Percentiles rank a stretch among this genome's conserved stretches.
These are phyloP conservation scores for Eidolon helvum DNA, from an alignment of 2,113 vertebrate genomes.

Conservation along the genomic window DNA sequence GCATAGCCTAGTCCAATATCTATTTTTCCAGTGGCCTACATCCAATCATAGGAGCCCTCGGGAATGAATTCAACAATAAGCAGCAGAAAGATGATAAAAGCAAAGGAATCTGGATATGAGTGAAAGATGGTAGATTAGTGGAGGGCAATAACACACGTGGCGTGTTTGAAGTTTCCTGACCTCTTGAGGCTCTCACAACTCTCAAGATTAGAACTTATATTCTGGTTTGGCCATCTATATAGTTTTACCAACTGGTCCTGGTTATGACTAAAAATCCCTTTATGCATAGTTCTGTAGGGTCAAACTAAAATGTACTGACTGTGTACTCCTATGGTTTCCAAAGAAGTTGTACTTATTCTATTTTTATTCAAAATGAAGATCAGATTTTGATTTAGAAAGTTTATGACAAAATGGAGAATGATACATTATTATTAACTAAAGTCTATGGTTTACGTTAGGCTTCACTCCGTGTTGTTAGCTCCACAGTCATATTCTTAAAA, in stretches of 20 bases:
- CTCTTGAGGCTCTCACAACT: neutral
- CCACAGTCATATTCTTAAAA: neutral
- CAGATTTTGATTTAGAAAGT: neutral
- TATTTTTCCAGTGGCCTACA: neutral
- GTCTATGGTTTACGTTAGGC: too few relatives aligned
- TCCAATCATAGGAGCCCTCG: neutral
- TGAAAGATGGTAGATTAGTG: neutral
- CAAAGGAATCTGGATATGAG: neutral
- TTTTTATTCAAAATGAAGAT: neutral
- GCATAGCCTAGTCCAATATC: neutral
- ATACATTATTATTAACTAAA: neutral
- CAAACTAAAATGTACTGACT: neutral
- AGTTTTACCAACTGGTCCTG: neutral
- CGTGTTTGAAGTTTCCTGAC: neutral
- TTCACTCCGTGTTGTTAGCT: neutral
- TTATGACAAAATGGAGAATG: neutral
- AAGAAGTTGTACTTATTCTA: neutral
- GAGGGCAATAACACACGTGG: neutral
- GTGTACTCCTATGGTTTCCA: neutral
- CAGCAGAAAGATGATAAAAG: neutral
- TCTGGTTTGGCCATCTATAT: neutral
- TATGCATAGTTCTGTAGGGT: neutral
- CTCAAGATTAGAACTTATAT: neutral
- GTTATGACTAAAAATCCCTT: neutral
- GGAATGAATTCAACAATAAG: neutral